These are phyloP conservation scores for Oconnorella tubifera DNA, from an alignment of 2,888 invertebrate genomes.

Conservation along the genomic window DNA sequence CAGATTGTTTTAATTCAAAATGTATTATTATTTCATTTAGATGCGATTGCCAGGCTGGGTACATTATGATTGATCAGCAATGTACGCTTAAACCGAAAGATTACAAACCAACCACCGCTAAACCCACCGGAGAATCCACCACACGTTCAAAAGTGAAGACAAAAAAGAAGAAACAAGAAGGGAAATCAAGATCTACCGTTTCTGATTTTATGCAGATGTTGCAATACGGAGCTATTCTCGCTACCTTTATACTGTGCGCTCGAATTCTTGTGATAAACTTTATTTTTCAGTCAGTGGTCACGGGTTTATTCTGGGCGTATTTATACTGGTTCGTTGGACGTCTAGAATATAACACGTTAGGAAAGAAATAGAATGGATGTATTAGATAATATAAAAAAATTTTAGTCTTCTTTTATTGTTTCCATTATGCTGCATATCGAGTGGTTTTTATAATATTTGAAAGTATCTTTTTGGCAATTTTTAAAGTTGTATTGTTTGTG, in stretches of 20 bases:
- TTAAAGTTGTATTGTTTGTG: no score
- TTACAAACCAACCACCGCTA: no score
- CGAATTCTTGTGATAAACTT: not conserved
- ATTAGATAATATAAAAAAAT: no score
- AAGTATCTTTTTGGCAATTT: no score
- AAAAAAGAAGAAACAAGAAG: not conserved
- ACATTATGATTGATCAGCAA: no score
- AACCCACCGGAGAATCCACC: no score
- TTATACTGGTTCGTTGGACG: not conserved
- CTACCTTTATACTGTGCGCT: not conserved
- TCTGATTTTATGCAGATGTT: not conserved
- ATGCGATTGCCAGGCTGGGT: no score
- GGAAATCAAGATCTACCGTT: not conserved
- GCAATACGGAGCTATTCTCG: not conserved
- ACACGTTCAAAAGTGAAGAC: no score
- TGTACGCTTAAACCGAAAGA: no score
- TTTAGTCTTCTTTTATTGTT: no score
- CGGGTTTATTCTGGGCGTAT: not conserved
- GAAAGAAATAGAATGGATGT: not conserved
- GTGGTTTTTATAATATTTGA: no score
- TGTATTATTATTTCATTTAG: not conserved
- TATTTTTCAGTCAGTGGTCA: not conserved
- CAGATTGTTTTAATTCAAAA: not conserved
- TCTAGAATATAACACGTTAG: not conserved
- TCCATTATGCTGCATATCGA: no score